Evolutionary conservation across 2,113 vertebrate genomes (phyloP).

Genomic region (Hyperopisus bebe): DNA sequence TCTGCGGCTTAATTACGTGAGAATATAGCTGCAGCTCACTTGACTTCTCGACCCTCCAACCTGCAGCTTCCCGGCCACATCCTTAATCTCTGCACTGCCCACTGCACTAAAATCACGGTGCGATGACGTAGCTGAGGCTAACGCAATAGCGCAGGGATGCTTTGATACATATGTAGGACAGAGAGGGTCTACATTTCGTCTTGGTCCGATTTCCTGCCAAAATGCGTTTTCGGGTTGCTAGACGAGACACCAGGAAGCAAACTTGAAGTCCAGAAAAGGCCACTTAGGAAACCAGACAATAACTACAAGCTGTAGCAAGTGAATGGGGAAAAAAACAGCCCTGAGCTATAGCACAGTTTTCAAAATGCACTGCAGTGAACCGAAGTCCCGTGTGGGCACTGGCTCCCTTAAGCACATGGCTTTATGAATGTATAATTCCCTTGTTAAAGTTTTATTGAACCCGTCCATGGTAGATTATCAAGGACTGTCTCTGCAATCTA

Average conservation of each 20-base stretch:
- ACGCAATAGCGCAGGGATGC: not conserved
- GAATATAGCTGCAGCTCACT: not conserved
- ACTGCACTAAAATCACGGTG: not conserved
- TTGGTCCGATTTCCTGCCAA: not conserved
- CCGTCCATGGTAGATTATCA: not conserved
- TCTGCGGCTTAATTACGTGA: not conserved
- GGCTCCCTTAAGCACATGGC: not conserved
- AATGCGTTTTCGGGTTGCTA: not conserved
- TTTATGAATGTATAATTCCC: conserved; percentile 1
- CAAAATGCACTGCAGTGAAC: not conserved
- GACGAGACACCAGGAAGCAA: not conserved
- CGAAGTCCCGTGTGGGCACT: not conserved
- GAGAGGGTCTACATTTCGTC: not conserved
- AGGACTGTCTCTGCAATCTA: not conserved
- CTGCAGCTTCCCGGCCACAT: not conserved
- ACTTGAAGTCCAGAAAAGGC: not conserved
- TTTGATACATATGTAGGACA: not conserved
- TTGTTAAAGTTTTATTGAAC: not conserved
- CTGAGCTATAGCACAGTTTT: not conserved
- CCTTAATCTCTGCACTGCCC: not conserved
- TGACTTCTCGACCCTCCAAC: not conserved
- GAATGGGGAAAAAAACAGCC: not conserved
- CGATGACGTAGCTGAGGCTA: not conserved
- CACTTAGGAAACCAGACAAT: not conserved
- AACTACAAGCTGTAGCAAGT: not conserved